phyloP scores from a whole-genome alignment of 2,888 invertebrate genomes.

The Habroteleia sp. region DNA sequence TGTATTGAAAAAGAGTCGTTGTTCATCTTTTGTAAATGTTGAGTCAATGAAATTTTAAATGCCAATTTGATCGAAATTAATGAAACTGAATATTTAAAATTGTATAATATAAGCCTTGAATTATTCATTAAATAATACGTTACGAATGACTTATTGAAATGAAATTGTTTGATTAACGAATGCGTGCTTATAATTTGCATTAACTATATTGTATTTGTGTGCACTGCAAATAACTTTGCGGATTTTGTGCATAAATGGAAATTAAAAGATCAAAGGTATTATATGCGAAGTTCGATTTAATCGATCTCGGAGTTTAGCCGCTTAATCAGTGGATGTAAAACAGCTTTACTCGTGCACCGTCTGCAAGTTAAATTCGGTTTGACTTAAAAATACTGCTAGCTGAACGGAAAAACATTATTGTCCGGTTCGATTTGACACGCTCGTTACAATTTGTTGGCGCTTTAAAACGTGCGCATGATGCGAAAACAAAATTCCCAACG shows the following conservation, averaged over 20 bases:
- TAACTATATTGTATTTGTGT: conserved; percentile 4
- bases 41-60: no score
- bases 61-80: conserved; percentile 13
- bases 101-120: conserved; percentile 11
- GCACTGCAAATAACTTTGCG: conserved; percentile 11
- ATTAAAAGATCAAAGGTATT: conserved; percentile 45
- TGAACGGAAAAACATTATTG: conserved; percentile 16
- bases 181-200: conserved; percentile 12
- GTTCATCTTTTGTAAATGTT: no score
- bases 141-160: conserved; percentile 16
- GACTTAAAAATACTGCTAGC: conserved; percentile 23
- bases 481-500: not conserved
- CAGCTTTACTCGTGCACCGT: conserved; percentile 29
- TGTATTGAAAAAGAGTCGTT: no score
- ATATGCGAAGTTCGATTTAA: conserved; percentile 29
- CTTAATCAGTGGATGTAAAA: conserved; percentile 39
- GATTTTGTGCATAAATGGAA: conserved; percentile 27
- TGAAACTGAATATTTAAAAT: conserved; percentile 15
- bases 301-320: conserved; percentile 30
- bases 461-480: not conserved
- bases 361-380: conserved; percentile 43
- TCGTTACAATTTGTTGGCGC: conserved; percentile 4
- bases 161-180: conserved; percentile 29
- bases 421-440: conserved; percentile 3
- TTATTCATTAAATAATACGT: conserved; percentile 20